Evolutionary conservation across 2,888 invertebrate genomes (phyloP).

Genomic region (Copidosoma aretas): DNA sequence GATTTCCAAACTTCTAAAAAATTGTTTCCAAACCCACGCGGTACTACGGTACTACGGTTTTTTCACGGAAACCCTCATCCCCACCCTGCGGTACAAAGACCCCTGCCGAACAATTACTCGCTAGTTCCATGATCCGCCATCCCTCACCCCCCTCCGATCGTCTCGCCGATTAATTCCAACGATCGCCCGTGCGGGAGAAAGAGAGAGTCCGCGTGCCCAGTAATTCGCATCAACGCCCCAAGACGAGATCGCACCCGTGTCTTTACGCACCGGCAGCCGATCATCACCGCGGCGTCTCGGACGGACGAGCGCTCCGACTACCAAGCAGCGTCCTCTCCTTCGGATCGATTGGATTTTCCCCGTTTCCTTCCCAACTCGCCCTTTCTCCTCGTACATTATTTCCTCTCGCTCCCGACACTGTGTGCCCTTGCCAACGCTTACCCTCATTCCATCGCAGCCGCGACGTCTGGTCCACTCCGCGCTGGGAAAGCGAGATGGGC

Average conservation of each 20-base stretch:
- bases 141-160: constrained; percentile 19
- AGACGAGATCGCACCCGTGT: constrained; percentile 13
- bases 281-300: no score
- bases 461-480: no score
- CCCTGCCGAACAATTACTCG: no score
- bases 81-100: no score
- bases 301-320: constrained; percentile 18
- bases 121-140: no score
- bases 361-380: constrained; percentile 19
- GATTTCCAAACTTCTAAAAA: no score
- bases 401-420: neutral
- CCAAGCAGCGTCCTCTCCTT: constrained; percentile 14
- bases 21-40: no score
- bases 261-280: no score
- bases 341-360: constrained; percentile 35
- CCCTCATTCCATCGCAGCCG: neutral
- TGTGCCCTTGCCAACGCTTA: neutral
- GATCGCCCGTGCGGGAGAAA: constrained; percentile 23
- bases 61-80: no score
- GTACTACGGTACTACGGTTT: no score
- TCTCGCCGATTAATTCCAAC: constrained; percentile 49
- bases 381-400: constrained; percentile 9
- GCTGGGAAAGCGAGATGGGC: neutral
- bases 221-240: neutral
- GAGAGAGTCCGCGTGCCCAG: constrained; percentile 2